Base-by-base conservation (phyloP, 2,797 vertebrate genomes). In the Pangasius krempfi region DNA sequence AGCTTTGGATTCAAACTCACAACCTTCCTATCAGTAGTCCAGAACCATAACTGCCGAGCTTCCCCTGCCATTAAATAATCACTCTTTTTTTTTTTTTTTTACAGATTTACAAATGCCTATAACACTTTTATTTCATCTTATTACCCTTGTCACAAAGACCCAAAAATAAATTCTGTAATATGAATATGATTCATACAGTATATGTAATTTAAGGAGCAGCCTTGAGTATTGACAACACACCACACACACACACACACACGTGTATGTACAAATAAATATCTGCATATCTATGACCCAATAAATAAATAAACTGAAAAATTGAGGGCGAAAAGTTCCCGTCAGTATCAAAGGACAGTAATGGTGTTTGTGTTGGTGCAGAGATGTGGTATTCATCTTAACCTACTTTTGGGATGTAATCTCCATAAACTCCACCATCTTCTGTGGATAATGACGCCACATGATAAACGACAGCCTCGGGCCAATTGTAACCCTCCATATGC, bases 351-450 rank as follows among this genome's bases (percentile, higher is more conserved):
- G 91, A 91, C 90, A 90, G 79, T 93, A 90, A 93, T 90, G 90
- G 72, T 54, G 90, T 92, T 90, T 84, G 89, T 89, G 86, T 91
- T 87, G 90, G 88, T 66, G 84, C 78, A 84, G 54, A 90, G 58
- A 78, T 68, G 89, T 82, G 90, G 92, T 93, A 93, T 95, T 95
- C 92, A 95, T 95, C 94, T 94, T 94, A 94, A 95, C 95, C 95
- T 94, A 95, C 93, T 96, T 95, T 95, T 88, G 92, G 91, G 92
- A 92, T 92, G 93, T 94, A 95, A 95, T 94, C 94, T 94, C 91
- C 94, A 95, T 94, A 95, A 94, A 95, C 93, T 90, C 92, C 90
- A 91, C 90, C 86, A 91, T 93, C 93, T 94, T 92, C 52, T 40
- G 88, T 70, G 90, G 94, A 93, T 88, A 90, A 87, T 90, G 92